A percentile compares a stretch with the other conserved stretches of the same genome.
phyloP scores from a whole-genome alignment of 1,140 invertebrate species.

The Zaprionus ornatus region DNA sequence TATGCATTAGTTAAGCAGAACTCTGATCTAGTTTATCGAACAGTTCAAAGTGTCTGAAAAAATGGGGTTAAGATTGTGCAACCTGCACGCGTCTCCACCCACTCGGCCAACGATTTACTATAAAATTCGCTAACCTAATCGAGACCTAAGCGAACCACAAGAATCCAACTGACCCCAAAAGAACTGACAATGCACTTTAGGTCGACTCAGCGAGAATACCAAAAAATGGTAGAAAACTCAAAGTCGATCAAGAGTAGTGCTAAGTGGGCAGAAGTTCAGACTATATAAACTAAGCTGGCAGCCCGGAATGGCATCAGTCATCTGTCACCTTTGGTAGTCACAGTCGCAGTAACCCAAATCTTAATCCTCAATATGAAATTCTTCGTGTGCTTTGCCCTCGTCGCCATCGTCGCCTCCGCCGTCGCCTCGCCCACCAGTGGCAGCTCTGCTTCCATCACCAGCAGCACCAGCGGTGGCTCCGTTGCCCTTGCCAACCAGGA shows the following conservation, averaged over 20 bases:
- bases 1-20: conserved; percentile 21
- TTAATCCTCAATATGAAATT: conserved; percentile 64
- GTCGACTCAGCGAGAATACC: conserved; percentile 23
- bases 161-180: conserved; percentile 37
- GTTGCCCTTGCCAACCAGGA: conserved; percentile 32
- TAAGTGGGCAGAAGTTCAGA: conserved; percentile 46
- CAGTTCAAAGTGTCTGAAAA: conserved; percentile 5
- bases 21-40: conserved; percentile 18
- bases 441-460: conserved; percentile 8
- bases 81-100: conserved; percentile 12
- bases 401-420: conserved; percentile 57
- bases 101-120: neutral
- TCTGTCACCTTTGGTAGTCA: conserved; percentile 56
- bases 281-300: conserved; percentile 59
- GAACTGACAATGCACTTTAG: neutral
- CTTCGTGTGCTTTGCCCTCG: conserved; percentile 69
- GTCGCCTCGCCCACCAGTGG: conserved; percentile 53
- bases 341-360: conserved; percentile 13
- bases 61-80: conserved; percentile 32
- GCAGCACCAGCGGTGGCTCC: conserved; percentile 16
- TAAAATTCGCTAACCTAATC: conserved; percentile 23
- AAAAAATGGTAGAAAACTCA: conserved; percentile 26
- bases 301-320: conserved; percentile 52
- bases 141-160: neutral
- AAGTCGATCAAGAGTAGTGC: conserved; percentile 54